Percentiles rank a stretch among this genome's conserved stretches.
Conservation (phyloP, 1,140 invertebrate genomes). For the Mylabris phalerata region DNA sequence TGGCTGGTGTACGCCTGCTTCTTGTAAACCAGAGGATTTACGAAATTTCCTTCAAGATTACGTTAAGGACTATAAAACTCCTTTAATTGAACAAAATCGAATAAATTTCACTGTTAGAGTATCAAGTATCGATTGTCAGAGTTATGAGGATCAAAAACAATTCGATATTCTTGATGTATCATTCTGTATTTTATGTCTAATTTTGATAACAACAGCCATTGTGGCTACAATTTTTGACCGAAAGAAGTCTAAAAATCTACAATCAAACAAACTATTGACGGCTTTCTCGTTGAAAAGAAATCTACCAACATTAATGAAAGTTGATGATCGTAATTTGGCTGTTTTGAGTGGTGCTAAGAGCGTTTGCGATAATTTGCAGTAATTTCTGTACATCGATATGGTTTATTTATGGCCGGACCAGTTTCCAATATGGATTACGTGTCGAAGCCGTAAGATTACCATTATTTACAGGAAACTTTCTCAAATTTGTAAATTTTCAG, state of each 20-base stretch:
- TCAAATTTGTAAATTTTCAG: conserved; percentile 19
- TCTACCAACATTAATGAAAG: conserved; percentile 38
- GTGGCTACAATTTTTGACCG: no score
- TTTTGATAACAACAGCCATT: no score
- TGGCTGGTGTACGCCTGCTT: conserved; percentile 47
- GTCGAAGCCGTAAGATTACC: conserved; percentile 43
- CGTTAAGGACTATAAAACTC: conserved; percentile 41
- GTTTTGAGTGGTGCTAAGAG: conserved; percentile 48
- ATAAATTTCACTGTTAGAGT: conserved; percentile 38
- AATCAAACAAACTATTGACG: no score
- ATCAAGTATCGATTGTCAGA: conserved; percentile 35
- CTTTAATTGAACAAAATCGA: conserved; percentile 35
- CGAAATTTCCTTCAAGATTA: conserved; percentile 40
- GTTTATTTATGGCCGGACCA: conserved; percentile 44
- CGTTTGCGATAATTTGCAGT: conserved; percentile 47
- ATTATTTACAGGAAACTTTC: background rate
- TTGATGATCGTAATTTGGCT: conserved; percentile 42
- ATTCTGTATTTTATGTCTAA: conserved; percentile 31
- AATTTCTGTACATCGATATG: conserved; percentile 46
- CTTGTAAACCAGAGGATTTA: conserved; percentile 43
- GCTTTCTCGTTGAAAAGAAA: conserved; percentile 45
- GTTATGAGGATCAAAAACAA: conserved; percentile 30
- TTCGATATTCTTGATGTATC: conserved; percentile 39
- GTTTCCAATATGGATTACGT: conserved; percentile 46
- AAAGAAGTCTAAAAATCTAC: no score